Base-by-base conservation (phyloP, 2,113 vertebrate genomes). In the Ciconia boyciana region DNA sequence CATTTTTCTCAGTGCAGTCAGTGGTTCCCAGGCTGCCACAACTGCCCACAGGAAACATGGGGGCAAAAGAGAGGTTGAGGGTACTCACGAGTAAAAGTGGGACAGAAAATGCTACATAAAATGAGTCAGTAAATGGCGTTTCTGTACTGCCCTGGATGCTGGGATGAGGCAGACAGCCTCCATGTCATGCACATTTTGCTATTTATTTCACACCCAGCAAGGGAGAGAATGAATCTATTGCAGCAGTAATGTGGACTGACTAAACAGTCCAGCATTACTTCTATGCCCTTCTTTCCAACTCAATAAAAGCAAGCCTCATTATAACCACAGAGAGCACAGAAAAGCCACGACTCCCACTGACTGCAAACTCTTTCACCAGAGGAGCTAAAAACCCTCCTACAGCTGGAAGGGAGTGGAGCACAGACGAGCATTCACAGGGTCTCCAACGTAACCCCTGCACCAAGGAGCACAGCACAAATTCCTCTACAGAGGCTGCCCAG, bases 381-480 rank as follows among this genome's bases (percentile, higher is more conserved):
- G 57, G 31, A 69, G 39, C 61, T 58, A 29, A 70, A 55, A 76
- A 7, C 34, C 25, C 77, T 75, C 29, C 86, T 29, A 4, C 18
- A 78, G 52, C 79, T 84, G 83, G 60, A 64, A 78, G 69, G 48
- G 43, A 87, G 80, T 3, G 3, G 58, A 36, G 62, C 55, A 74
- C 36, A 88, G 55, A 17, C 1, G 2, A 64, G 48, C 58, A 87
- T 49, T 71, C 69, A 31, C 46, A 54, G 16, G 39, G 25, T 52
- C 34, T 48, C 17, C 18, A 0, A 16, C 2, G 5, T 11, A 51
- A 83, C 7, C 34, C 36, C 70, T 5, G 55, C 48, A 29, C 66
- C 1, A 2, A 46, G 0, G 5, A 41, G 19, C 2, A 5, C 26
- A 11, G 64, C 0, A 5, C 64, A 55, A 79, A 31, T 5, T 39